Evolutionary conservation across 2,888 invertebrate species (phyloP).

Genomic region (Apoda limacodes): DNA sequence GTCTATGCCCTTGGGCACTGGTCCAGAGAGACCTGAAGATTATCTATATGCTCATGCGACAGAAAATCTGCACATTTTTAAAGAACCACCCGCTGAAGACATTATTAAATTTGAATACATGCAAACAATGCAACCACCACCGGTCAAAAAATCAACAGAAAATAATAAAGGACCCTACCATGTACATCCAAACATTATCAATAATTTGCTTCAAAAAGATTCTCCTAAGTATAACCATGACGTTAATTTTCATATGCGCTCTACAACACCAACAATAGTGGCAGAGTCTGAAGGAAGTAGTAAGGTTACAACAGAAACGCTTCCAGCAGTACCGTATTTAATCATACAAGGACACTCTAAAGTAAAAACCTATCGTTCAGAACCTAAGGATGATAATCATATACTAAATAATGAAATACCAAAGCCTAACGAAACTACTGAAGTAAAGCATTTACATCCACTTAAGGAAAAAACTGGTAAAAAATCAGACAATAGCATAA

Average conservation of each 20-base stretch:
- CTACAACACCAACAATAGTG: constrained; percentile 68
- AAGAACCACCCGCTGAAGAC: constrained; percentile 36
- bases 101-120: constrained; percentile 55
- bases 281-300: constrained; percentile 24
- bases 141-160: constrained; percentile 34
- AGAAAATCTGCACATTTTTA: constrained; percentile 49
- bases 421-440: constrained; percentile 57
- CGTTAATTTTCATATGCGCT: constrained; percentile 56
- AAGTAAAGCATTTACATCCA: constrained; percentile 71
- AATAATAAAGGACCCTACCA: constrained; percentile 31
- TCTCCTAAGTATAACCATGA: constrained; percentile 38
- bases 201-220: constrained; percentile 28
- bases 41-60: constrained; percentile 56
- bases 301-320: constrained; percentile 51
- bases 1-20: constrained; percentile 54
- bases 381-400: constrained; percentile 49
- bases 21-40: constrained; percentile 50
- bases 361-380: constrained; percentile 84
- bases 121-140: constrained; percentile 74
- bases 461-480: constrained; percentile 41
- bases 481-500: constrained; percentile 32
- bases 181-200: constrained; percentile 31
- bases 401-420: constrained; percentile 61
- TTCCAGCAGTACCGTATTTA: constrained; percentile 76
- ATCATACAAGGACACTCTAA: constrained; percentile 89